Percentiles rank a stretch among this genome's conserved stretches.
These are phyloP conservation scores for Synergus gifuensis DNA, from an alignment of 2,888 invertebrate species.

Conservation along the genomic window DNA sequence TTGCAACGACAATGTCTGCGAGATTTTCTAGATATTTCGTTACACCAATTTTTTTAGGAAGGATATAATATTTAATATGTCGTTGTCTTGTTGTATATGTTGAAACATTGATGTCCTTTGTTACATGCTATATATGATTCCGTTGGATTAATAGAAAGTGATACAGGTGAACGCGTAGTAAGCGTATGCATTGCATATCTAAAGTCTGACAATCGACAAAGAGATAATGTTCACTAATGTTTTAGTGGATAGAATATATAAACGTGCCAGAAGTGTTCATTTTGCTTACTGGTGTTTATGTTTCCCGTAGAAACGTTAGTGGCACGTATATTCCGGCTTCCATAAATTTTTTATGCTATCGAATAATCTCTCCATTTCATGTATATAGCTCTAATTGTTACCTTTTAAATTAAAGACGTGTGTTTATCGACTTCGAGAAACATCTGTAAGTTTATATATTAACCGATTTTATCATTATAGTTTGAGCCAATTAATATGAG, in stretches of 20 bases:
- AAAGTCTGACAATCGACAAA: not conserved
- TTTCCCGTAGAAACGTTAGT: not conserved
- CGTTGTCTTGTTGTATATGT: no score
- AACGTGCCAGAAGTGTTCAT: conserved; percentile 7
- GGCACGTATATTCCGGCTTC: not conserved
- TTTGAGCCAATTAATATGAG: no score
- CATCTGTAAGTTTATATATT: no score
- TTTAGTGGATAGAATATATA: not conserved
- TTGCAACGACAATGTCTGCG: no score
- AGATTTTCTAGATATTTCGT: no score
- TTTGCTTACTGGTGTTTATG: not conserved
- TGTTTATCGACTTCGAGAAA: not conserved
- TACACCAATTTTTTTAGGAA: no score
- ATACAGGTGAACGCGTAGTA: not conserved
- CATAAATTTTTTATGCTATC: not conserved
- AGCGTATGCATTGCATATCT: not conserved
- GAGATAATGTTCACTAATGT: not conserved
- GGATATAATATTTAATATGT: not conserved
- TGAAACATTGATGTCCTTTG: no score
- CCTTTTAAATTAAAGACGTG: not conserved
- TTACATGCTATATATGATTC: not conserved
- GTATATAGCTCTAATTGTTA: not conserved
- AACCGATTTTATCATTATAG: no score
- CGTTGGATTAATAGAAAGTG: not conserved
- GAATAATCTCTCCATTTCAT: not conserved